Percentiles rank a stretch among this genome's conserved stretches.
Evolutionary conservation across 2,888 invertebrate species (phyloP).

Genomic region (Polydesmus complanatus): DNA sequence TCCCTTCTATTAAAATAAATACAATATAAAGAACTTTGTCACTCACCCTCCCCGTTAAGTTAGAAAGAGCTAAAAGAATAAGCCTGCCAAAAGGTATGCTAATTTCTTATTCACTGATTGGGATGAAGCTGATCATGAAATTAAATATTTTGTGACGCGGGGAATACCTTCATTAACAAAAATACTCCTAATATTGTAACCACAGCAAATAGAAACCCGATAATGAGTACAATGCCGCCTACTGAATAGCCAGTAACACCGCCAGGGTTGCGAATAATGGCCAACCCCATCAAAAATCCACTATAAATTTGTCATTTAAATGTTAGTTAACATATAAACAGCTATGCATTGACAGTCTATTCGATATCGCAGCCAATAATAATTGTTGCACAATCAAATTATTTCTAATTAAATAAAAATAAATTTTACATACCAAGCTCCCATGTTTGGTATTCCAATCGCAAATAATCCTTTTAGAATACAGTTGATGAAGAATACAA

Average conservation of each 20-base stretch:
- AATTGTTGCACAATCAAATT: not conserved
- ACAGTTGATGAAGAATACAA: conserved; percentile 93
- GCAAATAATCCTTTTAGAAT: conserved; percentile 75
- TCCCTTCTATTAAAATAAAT: too few relatives aligned
- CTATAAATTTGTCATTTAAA: conserved; percentile 35
- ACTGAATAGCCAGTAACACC: conserved; percentile 44
- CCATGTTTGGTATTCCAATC: conserved; percentile 67
- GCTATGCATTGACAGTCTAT: too few relatives aligned
- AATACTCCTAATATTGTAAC: conserved; percentile 64
- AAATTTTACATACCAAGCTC: conserved; percentile 60
- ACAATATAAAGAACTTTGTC: too few relatives aligned
- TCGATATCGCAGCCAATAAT: too few relatives aligned
- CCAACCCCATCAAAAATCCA: conserved; percentile 64
- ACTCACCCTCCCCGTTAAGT: too few relatives aligned
- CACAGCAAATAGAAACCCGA: conserved; percentile 62
- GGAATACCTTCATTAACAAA: conserved; percentile 68
- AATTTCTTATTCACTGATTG: too few relatives aligned
- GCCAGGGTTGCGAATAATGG: conserved; percentile 36
- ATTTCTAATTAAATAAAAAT: not conserved
- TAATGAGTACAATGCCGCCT: conserved; percentile 61
- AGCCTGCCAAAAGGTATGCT: too few relatives aligned
- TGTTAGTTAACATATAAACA: not conserved
- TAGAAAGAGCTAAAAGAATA: too few relatives aligned
- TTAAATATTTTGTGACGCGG: not conserved
- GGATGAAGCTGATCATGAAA: not conserved